These are phyloP conservation scores for Patiria pectinifera DNA, from an alignment of 53 echinoderm and acorn worm genomes.

Conservation along the genomic window DNA sequence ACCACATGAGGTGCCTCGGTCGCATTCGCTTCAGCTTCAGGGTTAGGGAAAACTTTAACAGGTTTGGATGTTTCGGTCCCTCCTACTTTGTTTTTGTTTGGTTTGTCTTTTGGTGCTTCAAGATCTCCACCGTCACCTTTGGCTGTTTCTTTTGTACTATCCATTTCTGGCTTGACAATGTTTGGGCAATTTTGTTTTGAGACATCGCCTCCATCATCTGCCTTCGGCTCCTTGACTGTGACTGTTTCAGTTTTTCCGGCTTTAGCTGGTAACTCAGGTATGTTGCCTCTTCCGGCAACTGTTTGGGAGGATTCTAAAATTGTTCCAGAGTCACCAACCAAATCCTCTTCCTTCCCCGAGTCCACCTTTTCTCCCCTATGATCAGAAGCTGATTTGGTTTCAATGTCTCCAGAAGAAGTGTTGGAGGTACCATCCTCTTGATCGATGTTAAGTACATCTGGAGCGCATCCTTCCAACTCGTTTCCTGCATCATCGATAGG, in stretches of 20 bases:
- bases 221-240: background rate
- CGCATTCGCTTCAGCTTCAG: background rate
- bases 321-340: background rate
- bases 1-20: background rate
- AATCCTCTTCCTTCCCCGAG: background rate
- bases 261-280: background rate
- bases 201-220: background rate
- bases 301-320: background rate
- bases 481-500: background rate
- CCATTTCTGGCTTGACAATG: background rate
- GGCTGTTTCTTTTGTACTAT: background rate
- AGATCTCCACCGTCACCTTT: background rate
- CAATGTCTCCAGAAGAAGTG: background rate
- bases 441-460: background rate
- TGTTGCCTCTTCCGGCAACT: background rate
- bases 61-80: background rate
- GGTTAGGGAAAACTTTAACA: slow-evolving; percentile 36
- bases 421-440: background rate
- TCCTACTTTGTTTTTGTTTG: background rate
- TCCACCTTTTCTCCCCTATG: background rate
- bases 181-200: background rate
- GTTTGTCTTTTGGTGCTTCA: background rate
- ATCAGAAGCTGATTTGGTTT: background rate
- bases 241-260: background rate
- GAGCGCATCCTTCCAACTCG: background rate